A percentile compares a stretch with the other conserved stretches of the same genome.
Conservation (phyloP, 2,113 vertebrate genomes). For the Pardalotus punctatus region DNA sequence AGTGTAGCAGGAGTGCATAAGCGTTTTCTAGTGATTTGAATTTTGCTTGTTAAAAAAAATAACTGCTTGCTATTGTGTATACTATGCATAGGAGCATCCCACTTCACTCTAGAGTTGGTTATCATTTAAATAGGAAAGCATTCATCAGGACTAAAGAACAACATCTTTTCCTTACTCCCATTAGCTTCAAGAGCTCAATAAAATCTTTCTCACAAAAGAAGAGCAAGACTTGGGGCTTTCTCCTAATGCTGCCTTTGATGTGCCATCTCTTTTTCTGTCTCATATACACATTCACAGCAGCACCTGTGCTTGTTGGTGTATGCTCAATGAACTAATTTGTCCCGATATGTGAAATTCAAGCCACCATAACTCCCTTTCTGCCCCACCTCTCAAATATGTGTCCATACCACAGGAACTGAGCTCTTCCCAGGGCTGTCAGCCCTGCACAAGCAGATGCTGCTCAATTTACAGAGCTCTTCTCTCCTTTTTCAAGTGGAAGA, state of each 20-base stretch:
- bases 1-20: background rate
- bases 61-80: background rate
- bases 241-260: background rate
- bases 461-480: background rate
- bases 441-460: background rate
- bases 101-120: conserved; percentile 19
- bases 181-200: background rate
- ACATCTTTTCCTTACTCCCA: background rate
- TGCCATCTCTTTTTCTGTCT: background rate
- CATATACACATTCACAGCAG: background rate
- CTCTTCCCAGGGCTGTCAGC: background rate
- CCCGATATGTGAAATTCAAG: background rate
- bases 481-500: background rate
- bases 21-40: background rate
- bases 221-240: background rate
- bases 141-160: conserved; percentile 41
- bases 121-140: conserved; percentile 49
- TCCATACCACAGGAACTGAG: background rate
- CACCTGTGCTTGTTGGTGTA: background rate
- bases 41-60: background rate
- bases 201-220: background rate
- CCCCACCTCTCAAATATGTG: background rate
- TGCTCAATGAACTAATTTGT: background rate
- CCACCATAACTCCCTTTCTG: background rate
- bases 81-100: background rate